A percentile compares a stretch with the other conserved stretches of the same genome.
Evolutionary conservation across 2,113 vertebrate genomes (phyloP).

Genomic region (Gopherus flavomarginatus): DNA sequence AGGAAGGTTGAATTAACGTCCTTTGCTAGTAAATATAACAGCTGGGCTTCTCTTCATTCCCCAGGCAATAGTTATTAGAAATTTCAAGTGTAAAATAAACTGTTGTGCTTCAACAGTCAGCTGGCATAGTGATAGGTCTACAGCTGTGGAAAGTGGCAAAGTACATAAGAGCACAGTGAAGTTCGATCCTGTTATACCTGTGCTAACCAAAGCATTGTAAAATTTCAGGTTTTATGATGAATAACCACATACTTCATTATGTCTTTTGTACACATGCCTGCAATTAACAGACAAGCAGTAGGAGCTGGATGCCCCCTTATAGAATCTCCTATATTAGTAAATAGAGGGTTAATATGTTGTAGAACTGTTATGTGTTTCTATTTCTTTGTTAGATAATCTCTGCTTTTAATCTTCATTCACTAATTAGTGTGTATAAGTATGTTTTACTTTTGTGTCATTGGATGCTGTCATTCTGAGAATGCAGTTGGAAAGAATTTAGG

Average conservation of each 20-base stretch:
- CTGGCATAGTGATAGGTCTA: not conserved
- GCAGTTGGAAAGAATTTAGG: not conserved
- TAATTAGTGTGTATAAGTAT: not conserved
- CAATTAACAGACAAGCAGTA: not conserved
- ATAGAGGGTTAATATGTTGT: not conserved
- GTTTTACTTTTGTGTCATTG: not conserved
- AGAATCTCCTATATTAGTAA: not conserved
- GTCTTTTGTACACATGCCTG: not conserved
- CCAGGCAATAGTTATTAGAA: conserved; percentile 73
- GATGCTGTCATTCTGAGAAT: not conserved
- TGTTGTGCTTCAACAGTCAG: conserved; percentile 32
- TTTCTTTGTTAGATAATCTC: not conserved
- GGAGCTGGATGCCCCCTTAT: accelerated
- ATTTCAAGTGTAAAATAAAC: conserved; percentile 75
- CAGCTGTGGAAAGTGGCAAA: conserved; percentile 32
- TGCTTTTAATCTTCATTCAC: not conserved
- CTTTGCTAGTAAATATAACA: conserved; percentile 70
- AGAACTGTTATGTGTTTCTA: accelerated
- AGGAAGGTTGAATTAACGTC: conserved; percentile 66
- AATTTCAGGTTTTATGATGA: not conserved
- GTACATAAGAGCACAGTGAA: conserved; percentile 16
- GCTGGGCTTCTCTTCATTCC: conserved; percentile 73
- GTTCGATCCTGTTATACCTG: conserved; percentile 23
- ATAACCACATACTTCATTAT: not conserved
- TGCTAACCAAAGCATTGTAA: not conserved